Percentiles rank a stretch among this genome's conserved stretches.
Conservation (phyloP, 1,140 invertebrate species). For the Penaeus indicus region DNA sequence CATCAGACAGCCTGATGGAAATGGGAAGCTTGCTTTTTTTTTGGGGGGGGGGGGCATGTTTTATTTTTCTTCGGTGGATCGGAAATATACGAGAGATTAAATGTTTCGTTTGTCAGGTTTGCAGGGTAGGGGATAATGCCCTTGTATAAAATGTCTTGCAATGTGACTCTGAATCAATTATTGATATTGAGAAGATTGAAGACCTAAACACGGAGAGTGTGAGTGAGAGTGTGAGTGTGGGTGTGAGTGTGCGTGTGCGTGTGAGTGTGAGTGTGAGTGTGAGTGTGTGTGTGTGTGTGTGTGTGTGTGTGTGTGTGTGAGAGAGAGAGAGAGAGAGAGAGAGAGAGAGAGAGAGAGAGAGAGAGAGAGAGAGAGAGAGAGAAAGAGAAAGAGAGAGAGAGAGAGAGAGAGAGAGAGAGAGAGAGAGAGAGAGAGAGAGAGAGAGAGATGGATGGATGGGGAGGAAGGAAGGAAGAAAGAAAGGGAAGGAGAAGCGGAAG, state of each 20-base stretch:
- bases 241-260: no score
- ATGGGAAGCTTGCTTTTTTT: no score
- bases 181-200: no score
- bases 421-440: background rate
- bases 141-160: no score
- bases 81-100: no score
- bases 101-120: no score
- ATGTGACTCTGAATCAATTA: no score
- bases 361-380: background rate
- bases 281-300: no score
- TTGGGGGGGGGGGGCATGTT: no score
- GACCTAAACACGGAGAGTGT: background rate
- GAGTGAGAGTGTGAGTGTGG: background rate
- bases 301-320: background rate
- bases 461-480: background rate
- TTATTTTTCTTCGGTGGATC: no score
- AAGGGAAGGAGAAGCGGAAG: background rate
- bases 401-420: background rate
- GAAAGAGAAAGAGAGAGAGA: background rate
- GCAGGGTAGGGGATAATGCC: no score
- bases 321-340: slow-evolving; percentile 21
- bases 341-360: background rate
- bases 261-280: background rate
- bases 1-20: no score
- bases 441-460: background rate